Percentiles rank a stretch among this genome's conserved stretches.
phyloP scores from a whole-genome alignment of 2,888 invertebrate genomes.

The Drosophila mimica region DNA sequence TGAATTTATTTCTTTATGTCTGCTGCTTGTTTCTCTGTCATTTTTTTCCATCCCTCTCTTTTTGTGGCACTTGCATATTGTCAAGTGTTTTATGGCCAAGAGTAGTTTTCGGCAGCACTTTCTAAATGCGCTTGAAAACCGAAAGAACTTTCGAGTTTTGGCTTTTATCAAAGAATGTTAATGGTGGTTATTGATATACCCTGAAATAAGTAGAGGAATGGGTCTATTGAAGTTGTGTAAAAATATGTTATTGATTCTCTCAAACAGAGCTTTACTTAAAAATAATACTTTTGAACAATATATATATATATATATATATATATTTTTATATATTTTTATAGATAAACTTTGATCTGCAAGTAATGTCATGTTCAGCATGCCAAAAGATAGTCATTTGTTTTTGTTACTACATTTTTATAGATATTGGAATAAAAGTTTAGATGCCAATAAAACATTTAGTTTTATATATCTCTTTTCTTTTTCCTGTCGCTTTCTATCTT shows the following conservation, averaged over 20 bases:
- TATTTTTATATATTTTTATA: neutral
- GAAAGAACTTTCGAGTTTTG: neutral
- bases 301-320: neutral
- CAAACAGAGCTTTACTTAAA: neutral
- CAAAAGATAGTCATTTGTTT: neutral
- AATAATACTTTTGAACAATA: too few relatives aligned
- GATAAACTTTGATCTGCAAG: neutral
- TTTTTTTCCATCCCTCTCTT: neutral
- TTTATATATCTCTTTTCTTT: neutral
- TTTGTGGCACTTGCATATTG: conserved; percentile 13
- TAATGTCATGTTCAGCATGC: neutral
- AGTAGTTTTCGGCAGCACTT: conserved; percentile 19
- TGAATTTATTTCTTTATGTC: conserved; percentile 20
- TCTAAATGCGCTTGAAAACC: conserved; percentile 22
- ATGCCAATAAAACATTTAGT: neutral
- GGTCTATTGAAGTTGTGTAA: neutral
- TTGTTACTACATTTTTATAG: neutral
- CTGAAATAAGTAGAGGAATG: neutral
- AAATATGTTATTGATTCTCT: neutral
- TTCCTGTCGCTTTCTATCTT: neutral
- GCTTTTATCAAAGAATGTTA: neutral
- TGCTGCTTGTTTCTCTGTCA: neutral
- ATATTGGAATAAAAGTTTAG: neutral
- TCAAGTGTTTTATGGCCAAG: conserved; percentile 19
- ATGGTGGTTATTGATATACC: neutral